A percentile compares a stretch with the other conserved stretches of the same genome.
Evolutionary conservation across 2,113 vertebrate species (phyloP).

Genomic region (Sinocyclocheilus rhinocerous): DNA sequence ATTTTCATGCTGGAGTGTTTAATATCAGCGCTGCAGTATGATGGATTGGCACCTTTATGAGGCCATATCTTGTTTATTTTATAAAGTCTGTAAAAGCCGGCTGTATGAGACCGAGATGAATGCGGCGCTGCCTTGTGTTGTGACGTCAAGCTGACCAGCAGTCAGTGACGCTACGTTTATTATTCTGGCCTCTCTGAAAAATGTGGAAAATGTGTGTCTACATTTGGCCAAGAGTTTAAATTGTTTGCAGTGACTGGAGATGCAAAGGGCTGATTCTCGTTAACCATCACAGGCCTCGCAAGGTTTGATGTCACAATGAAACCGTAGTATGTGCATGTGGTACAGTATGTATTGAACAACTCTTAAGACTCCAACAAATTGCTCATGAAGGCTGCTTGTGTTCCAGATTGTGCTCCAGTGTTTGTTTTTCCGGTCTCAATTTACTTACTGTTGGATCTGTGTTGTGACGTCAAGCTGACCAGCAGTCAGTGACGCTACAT

Average conservation of each 20-base stretch:
- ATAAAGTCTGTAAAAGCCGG: conserved; percentile 37
- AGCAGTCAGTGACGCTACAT: conserved; percentile 28
- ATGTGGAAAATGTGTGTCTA: conserved; percentile 27
- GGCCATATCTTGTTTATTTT: conserved; percentile 54
- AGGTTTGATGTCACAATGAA: conserved; percentile 50
- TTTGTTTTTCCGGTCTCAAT: conserved; percentile 39
- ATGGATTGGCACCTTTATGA: conserved; percentile 53
- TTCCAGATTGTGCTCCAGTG: conserved; percentile 50
- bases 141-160: conserved; percentile 39
- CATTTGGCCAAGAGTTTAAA: not conserved
- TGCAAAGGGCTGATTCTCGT: conserved; percentile 33
- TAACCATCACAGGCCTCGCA: conserved; percentile 2
- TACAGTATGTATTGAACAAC: conserved; percentile 22
- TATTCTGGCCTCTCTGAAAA: conserved; percentile 32
- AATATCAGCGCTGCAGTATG: conserved; percentile 56
- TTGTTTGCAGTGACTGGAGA: conserved; percentile 19
- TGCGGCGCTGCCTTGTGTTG: conserved; percentile 11
- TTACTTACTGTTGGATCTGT: not conserved
- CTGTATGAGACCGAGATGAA: conserved; percentile 33
- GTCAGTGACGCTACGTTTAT: conserved; percentile 34
- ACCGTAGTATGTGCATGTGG: not conserved
- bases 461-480: conserved; percentile 35
- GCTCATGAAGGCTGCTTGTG: conserved; percentile 44
- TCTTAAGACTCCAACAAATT: conserved; percentile 29
- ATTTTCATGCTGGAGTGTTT: conserved; percentile 62